phyloP scores from a whole-genome alignment of 1,140 invertebrate species.

The Heterodera schachtii region DNA sequence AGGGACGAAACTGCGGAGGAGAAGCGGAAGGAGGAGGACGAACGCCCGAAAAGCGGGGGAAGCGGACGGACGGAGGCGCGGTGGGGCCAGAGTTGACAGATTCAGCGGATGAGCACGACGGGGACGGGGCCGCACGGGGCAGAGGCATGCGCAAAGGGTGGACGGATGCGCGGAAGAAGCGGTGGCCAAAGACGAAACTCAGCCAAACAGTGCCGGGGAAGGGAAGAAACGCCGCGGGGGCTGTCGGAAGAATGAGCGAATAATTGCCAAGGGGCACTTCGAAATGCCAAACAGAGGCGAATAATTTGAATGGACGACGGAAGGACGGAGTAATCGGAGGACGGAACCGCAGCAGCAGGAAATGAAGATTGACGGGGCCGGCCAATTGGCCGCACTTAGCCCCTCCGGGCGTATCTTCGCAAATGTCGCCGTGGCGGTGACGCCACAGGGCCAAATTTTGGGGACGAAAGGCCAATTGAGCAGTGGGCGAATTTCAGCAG shows the following conservation, averaged over 20 bases:
- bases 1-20: not conserved
- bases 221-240: not conserved
- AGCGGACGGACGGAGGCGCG: not conserved
- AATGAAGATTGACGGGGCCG: conserved; percentile 6
- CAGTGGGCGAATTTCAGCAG: not conserved
- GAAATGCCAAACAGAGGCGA: not conserved
- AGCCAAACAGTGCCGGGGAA: not conserved
- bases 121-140: conserved; percentile 4
- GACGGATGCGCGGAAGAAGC: not conserved
- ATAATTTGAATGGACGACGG: not conserved
- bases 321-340: not conserved
- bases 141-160: not conserved
- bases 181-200: not conserved
- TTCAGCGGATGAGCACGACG: not conserved
- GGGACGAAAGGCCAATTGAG: not conserved
- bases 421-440: conserved; percentile 1
- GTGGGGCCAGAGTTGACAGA: not conserved
- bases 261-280: not conserved
- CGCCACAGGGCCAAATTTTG: not conserved
- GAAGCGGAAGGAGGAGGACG: not conserved
- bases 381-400: conserved; percentile 9
- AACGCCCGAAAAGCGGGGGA: not conserved
- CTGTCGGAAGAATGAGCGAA: not conserved
- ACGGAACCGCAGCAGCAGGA: not conserved
- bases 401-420: not conserved